Evolutionary conservation across 2,888 invertebrate genomes (phyloP).

Genomic region (Luperina testacea): DNA sequence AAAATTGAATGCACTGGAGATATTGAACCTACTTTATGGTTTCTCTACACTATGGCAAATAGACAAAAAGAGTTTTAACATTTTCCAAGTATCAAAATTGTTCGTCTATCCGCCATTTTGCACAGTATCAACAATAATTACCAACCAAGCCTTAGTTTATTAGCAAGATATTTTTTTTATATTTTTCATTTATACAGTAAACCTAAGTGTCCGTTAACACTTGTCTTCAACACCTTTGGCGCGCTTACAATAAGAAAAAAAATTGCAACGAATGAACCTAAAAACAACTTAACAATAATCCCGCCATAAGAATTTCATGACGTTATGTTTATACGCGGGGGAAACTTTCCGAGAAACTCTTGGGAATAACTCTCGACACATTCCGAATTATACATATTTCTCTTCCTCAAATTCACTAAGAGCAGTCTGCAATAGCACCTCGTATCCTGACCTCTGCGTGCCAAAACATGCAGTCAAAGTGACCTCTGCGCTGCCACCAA

Average conservation of each 20-base stretch:
- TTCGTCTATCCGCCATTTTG: conserved; percentile 47
- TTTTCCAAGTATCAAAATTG: conserved; percentile 40
- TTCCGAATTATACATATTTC: neutral
- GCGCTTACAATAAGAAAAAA: conserved; percentile 83
- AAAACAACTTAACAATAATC: conserved; percentile 86
- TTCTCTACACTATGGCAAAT: conserved; percentile 31
- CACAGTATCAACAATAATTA: conserved; percentile 67
- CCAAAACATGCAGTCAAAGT: neutral
- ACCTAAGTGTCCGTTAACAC: conserved; percentile 74
- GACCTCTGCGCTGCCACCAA: neutral
- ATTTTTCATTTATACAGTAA: conserved; percentile 85
- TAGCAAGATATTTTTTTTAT: conserved; percentile 85
- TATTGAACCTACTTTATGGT: conserved; percentile 53
- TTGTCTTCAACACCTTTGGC: conserved; percentile 85
- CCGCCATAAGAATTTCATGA: conserved; percentile 70
- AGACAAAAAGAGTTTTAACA: conserved; percentile 36
- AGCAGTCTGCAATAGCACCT: neutral
- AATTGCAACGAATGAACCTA: conserved; percentile 86
- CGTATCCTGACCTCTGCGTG: neutral
- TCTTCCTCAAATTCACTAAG: neutral
- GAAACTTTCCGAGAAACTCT: neutral
- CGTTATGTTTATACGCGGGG: conserved; percentile 67
- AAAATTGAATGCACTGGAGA: conserved; percentile 64
- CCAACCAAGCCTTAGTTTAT: conserved; percentile 74
- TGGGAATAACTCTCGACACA: conserved; percentile 19